A percentile compares a stretch with the other conserved stretches of the same genome.
Conservation (phyloP, 2,113 vertebrate species). For the Tragulus kanchil region DNA sequence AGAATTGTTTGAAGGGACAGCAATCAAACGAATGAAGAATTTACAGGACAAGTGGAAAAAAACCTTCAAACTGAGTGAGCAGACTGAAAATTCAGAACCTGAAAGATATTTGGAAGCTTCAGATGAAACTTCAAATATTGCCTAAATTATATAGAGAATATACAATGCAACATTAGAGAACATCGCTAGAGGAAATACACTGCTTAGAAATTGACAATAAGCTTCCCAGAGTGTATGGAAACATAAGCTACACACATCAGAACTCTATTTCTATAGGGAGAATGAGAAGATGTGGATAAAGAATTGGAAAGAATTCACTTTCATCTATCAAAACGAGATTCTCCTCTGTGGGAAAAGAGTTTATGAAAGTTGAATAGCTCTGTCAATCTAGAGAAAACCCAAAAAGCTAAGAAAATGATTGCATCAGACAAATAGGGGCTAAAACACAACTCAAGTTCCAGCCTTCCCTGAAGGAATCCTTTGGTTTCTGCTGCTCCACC, state of each 20-base stretch:
- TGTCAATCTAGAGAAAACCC: background rate
- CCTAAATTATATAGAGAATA: background rate
- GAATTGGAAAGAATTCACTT: background rate
- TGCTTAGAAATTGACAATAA: background rate
- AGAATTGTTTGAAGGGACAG: background rate
- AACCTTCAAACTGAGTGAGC: background rate
- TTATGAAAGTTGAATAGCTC: background rate
- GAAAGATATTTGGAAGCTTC: background rate
- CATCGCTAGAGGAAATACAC: fast-evolving
- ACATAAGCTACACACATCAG: background rate
- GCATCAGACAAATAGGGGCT: background rate
- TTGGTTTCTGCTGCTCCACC: background rate
- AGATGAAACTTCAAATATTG: background rate
- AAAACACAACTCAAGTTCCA: background rate
- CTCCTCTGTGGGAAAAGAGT: background rate
- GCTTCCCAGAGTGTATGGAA: background rate
- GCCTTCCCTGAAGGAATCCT: background rate
- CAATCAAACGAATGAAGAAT: background rate
- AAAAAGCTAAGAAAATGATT: background rate
- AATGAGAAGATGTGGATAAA: background rate
- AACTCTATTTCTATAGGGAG: background rate
- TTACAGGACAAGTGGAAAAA: background rate
- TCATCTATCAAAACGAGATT: background rate
- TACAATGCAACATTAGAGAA: background rate
- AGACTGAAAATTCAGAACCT: background rate